These are phyloP conservation scores for Meiosimyza platycephala DNA, from an alignment of 2,888 invertebrate species.

Conservation along the genomic window DNA sequence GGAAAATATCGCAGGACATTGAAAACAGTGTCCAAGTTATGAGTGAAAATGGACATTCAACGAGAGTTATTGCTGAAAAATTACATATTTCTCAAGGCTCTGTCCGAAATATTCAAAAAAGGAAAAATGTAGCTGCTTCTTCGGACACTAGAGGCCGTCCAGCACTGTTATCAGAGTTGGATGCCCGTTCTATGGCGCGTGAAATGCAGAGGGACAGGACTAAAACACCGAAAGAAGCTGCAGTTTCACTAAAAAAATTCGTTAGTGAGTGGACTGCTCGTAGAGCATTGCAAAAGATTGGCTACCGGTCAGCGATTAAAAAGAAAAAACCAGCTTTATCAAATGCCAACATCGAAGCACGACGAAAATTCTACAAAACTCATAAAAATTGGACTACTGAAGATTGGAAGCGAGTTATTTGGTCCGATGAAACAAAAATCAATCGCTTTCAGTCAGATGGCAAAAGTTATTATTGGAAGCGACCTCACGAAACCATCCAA, in stretches of 20 bases:
- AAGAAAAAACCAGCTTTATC: slow-evolving; percentile 6
- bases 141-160: slow-evolving; percentile 17
- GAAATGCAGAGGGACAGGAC: slow-evolving; percentile 20
- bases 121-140: neutral
- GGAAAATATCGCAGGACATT: neutral
- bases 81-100: neutral
- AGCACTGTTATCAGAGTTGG: slow-evolving; percentile 16
- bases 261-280: neutral
- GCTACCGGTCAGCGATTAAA: neutral
- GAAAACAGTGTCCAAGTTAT: neutral
- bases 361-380: neutral
- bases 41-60: neutral
- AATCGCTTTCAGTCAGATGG: too few species aligned
- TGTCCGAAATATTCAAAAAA: neutral
- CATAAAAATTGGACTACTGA: slow-evolving; percentile 6
- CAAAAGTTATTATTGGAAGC: too few species aligned
- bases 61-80: neutral
- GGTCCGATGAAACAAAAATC: neutral
- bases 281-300: neutral
- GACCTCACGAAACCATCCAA: too few species aligned
- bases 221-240: neutral
- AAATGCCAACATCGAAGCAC: neutral
- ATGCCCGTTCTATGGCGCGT: slow-evolving; percentile 22
- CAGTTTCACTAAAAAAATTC: neutral
- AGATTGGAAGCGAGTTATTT: slow-evolving; percentile 2